Conservation (phyloP, 2,888 invertebrate species). For the Nomada lathburiana region DNA sequence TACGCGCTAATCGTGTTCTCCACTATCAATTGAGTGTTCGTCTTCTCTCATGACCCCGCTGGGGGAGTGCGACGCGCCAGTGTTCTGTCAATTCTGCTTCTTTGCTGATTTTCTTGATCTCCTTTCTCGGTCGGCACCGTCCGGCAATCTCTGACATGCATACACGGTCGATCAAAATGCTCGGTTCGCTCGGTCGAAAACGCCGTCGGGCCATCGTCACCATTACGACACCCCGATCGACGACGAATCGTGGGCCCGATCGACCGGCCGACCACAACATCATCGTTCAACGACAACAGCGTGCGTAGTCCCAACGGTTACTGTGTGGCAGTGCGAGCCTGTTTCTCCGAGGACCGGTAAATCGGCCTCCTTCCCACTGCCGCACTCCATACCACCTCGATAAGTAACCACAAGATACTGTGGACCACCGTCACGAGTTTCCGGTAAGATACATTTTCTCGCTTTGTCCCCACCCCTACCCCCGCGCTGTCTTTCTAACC, state of each 20-base stretch:
- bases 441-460: conserved; percentile 81
- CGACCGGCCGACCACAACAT: conserved; percentile 70
- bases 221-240: conserved; percentile 62
- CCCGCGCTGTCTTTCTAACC: conserved; percentile 43
- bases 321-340: conserved; percentile 84
- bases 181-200: conserved; percentile 82
- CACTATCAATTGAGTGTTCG: conserved; percentile 52
- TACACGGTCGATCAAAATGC: conserved; percentile 59
- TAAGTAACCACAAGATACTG: conserved; percentile 82
- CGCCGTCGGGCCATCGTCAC: conserved; percentile 71
- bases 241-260: conserved; percentile 69
- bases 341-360: conserved; percentile 84
- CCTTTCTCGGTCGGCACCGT: conserved; percentile 72
- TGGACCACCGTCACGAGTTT: conserved; percentile 80
- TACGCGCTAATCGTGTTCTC: conserved; percentile 58
- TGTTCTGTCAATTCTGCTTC: conserved; percentile 25
- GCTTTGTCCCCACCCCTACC: conserved; percentile 38
- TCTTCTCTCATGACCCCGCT: conserved; percentile 48
- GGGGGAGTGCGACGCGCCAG: conserved; percentile 17
- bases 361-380: conserved; percentile 83
- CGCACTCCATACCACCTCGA: conserved; percentile 84
- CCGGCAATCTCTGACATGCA: conserved; percentile 64
- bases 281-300: conserved; percentile 78
- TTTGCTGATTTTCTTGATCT: conserved; percentile 67
- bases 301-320: conserved; percentile 84